Conservation (phyloP, 2,113 vertebrate species). For the Amblyopsis rosae region DNA sequence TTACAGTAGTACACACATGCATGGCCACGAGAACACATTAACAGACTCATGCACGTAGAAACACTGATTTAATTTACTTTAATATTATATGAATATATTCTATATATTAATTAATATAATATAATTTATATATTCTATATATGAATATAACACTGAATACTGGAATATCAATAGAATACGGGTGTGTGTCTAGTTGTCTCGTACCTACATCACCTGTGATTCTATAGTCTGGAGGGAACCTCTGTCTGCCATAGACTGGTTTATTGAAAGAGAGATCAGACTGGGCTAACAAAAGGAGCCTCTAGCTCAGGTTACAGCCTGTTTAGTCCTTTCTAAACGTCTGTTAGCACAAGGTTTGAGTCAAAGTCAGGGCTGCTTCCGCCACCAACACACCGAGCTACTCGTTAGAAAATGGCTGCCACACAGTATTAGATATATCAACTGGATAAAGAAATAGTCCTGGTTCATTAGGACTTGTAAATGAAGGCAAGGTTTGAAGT, state of each 20-base stretch:
- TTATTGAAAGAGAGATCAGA: conserved; percentile 62
- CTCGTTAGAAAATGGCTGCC: no score
- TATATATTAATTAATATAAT: not conserved
- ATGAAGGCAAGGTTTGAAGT: no score
- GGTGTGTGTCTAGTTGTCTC: not conserved
- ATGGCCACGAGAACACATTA: not conserved
- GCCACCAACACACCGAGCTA: no score
- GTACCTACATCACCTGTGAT: conserved; percentile 18
- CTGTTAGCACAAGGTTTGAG: conserved; percentile 44
- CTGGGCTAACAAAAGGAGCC: conserved; percentile 58
- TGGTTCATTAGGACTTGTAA: no score
- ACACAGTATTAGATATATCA: no score
- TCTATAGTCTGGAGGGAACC: conserved; percentile 37
- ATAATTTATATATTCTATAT: not conserved
- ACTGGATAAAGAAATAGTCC: no score
- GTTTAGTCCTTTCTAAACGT: conserved; percentile 42
- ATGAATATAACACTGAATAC: not conserved
- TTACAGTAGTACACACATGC: not conserved
- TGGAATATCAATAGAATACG: not conserved
- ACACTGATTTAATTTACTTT: not conserved
- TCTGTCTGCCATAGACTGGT: conserved; percentile 44
- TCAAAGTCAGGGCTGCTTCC: conserved; percentile 41
- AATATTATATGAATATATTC: not conserved
- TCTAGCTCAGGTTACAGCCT: conserved; percentile 69
- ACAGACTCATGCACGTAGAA: conserved; percentile 21